Percentiles rank a stretch among this genome's conserved stretches.
These are phyloP conservation scores for Allophyes oxyacanthae DNA, from an alignment of 2,888 invertebrate genomes.

Conservation along the genomic window DNA sequence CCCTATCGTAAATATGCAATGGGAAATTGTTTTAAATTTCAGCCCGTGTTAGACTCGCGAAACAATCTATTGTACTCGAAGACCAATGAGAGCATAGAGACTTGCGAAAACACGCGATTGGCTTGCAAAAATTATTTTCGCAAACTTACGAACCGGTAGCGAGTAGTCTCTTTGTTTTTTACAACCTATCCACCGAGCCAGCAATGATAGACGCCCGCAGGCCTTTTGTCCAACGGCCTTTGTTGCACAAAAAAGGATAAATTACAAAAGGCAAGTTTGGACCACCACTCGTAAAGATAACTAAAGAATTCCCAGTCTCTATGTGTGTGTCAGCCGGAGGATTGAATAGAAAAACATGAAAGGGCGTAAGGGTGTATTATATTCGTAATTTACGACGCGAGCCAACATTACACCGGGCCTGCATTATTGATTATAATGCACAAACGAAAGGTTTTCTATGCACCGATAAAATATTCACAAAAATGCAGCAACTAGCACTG, in stretches of 20 bases:
- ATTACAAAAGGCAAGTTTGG: constrained; percentile 82
- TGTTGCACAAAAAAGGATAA: constrained; percentile 84
- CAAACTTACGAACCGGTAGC: constrained; percentile 79
- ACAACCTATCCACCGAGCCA: constrained; percentile 69
- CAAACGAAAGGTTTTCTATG: constrained; percentile 69
- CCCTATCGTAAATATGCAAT: constrained; percentile 71
- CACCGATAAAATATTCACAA: constrained; percentile 69
- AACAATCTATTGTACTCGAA: constrained; percentile 78
- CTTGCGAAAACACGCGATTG: constrained; percentile 79
- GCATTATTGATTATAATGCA: constrained; percentile 79
- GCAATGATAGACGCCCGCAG: constrained; percentile 71
- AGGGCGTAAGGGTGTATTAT: constrained; percentile 85
- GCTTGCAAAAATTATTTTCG: constrained; percentile 87
- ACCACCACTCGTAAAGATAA: constrained; percentile 84
- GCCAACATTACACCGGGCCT: constrained; percentile 74
- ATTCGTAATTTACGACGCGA: constrained; percentile 82
- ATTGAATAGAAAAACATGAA: constrained; percentile 80
- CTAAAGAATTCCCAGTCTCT: constrained; percentile 77
- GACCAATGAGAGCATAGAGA: constrained; percentile 75
- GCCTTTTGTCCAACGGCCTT: constrained; percentile 80
- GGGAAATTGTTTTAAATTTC: constrained; percentile 64
- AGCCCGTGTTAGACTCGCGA: constrained; percentile 45
- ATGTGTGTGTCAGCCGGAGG: constrained; percentile 71
- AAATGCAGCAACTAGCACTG: constrained; percentile 54
- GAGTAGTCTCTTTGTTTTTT: constrained; percentile 72